Evolutionary conservation across 2,888 invertebrate species (phyloP).

Genomic region (Melinaea marsaeus): DNA sequence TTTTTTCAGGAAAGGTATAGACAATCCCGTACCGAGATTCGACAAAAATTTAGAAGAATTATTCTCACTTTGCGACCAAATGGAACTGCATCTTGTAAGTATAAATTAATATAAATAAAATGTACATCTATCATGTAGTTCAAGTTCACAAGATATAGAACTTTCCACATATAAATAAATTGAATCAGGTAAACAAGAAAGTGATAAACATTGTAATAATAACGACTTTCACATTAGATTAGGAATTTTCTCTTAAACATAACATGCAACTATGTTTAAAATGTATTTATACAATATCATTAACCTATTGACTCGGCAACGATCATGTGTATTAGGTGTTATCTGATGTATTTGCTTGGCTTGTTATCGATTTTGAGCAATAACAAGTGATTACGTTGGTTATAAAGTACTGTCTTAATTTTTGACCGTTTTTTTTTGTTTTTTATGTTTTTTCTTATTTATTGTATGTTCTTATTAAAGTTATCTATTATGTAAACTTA

Average conservation of each 20-base stretch:
- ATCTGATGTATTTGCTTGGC: constrained; percentile 53
- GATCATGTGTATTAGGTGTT: constrained; percentile 41
- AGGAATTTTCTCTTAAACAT: constrained; percentile 1
- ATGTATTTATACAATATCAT: constrained; percentile 26
- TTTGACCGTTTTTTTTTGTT: too few species aligned
- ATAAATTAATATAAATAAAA: neutral
- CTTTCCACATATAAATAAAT: neutral
- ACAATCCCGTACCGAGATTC: constrained; percentile 86
- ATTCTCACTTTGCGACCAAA: constrained; percentile 96
- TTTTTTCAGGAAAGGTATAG: constrained; percentile 84
- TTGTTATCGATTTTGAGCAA: constrained; percentile 42
- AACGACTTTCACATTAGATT: neutral
- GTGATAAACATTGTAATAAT: neutral
- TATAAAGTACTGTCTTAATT: too few species aligned
- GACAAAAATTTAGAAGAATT: constrained; percentile 96
- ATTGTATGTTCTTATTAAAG: too few species aligned
- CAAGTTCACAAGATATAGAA: neutral
- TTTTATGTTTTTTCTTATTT: too few species aligned
- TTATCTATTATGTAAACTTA: too few species aligned
- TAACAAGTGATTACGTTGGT: constrained; percentile 19
- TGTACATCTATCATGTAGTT: too few species aligned
- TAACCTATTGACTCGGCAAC: constrained; percentile 67
- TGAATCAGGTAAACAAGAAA: constrained; percentile 1
- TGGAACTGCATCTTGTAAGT: constrained; percentile 92
- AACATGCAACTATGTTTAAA: neutral